Evolutionary conservation across 2,113 vertebrate species (phyloP), one percentile per base, ranked within the genome.

Genomic region (Pterocles burchelli): DNA sequence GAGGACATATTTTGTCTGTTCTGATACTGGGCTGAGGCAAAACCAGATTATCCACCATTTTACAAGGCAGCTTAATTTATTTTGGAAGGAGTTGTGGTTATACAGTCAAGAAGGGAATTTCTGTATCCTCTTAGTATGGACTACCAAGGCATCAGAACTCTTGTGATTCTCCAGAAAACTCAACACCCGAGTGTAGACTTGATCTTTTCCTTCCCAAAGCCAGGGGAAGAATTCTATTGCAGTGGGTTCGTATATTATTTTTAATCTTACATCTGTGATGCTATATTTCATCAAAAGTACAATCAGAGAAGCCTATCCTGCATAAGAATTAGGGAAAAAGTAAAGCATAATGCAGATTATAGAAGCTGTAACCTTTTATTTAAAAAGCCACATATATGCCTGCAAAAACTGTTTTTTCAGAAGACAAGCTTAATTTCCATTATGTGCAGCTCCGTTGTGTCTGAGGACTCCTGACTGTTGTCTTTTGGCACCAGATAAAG

Each of bases 111-210:
- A 76, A 59, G 5, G 13, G 10, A 80, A 67, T 63, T 72, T 59
- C 34, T 15, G 1, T 41, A 25, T 66, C 3, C 0, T 67, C 33
- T 41, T 33, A 11, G 4, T 38, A 26, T 48, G 12, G 14, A 45
- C 20, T 48, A 6, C 61, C 16, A 73, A 4, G 10, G 10, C 22
- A 66, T 7, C 21, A 12, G 11, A 66, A 67, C 6, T 4, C 13
- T 55, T 65, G 28, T 34, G 24, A 38, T 26, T 88, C 10, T 20
- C 22, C 1, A 4, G 11, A 68, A 80, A 38, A 3, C 9, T 83
- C 43, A 58, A 12, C 16, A 41, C 5, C 6, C 24, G 9, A 55
- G 36, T 19, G 15, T 2, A 77, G 59, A 34, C 4, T 52, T 31
- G 3, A 11, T 58, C 15, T 72, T 63, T 63, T 85, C 31, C 15